phyloP scores from a whole-genome alignment of 2,888 invertebrate genomes.

The Thymelicus sylvestris region DNA sequence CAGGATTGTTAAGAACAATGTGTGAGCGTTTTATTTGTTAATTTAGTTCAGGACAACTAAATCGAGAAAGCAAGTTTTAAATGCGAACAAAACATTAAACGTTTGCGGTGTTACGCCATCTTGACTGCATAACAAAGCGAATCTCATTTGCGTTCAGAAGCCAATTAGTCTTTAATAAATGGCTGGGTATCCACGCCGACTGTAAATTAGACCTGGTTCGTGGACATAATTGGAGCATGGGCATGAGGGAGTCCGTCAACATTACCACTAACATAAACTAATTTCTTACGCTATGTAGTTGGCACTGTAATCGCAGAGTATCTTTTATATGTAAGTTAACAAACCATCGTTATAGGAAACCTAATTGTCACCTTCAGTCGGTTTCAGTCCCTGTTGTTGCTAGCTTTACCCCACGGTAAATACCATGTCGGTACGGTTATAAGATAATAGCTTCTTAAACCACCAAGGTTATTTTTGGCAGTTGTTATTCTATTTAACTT shows the following conservation, averaged over 20 bases:
- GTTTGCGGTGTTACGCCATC: not conserved
- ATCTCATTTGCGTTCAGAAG: constrained; percentile 56
- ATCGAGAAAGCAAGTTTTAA: not conserved
- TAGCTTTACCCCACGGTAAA: too few relatives aligned
- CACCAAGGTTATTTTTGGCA: too few relatives aligned
- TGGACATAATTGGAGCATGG: constrained; percentile 36
- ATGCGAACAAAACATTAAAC: constrained; percentile 15
- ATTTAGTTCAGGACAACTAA: not conserved
- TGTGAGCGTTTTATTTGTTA: too few relatives aligned
- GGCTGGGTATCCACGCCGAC: constrained; percentile 48
- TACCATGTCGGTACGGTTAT: too few relatives aligned
- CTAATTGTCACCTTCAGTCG: too few relatives aligned
- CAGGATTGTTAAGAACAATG: too few relatives aligned
- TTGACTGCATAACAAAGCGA: constrained; percentile 52
- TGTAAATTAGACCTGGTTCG: constrained; percentile 47
- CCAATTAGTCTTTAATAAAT: constrained; percentile 66
- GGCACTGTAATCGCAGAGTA: not conserved
- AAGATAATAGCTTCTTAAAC: too few relatives aligned
- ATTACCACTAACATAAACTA: not conserved
- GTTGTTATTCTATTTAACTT: too few relatives aligned
- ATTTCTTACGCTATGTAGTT: not conserved
- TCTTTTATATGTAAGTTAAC: too few relatives aligned
- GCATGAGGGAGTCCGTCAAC: not conserved
- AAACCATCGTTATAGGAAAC: too few relatives aligned
- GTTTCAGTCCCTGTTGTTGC: too few relatives aligned